These are phyloP conservation scores for Druon quercuslanigerum DNA, from an alignment of 1,140 invertebrate species.

Conservation along the genomic window DNA sequence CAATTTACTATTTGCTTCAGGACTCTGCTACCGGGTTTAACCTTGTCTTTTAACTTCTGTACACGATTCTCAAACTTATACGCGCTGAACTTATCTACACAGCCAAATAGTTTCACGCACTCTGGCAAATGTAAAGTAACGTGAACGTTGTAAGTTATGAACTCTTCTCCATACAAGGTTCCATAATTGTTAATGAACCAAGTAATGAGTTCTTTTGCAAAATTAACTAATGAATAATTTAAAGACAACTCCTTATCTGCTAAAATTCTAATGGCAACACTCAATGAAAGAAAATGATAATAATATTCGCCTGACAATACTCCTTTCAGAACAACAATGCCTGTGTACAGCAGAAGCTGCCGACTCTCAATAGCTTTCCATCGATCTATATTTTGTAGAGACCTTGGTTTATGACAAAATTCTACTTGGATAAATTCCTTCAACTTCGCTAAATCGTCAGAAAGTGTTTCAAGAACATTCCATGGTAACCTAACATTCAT, in stretches of 20 bases:
- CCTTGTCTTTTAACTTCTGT: background rate
- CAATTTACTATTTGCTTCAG: background rate
- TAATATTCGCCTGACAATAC: too few relatives aligned
- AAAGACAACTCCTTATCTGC: too few relatives aligned
- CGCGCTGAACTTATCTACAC: background rate
- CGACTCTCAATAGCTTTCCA: conserved; percentile 33
- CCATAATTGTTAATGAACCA: too few relatives aligned
- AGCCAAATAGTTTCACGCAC: background rate
- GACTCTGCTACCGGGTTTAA: background rate
- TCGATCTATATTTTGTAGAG: background rate
- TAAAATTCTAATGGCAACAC: too few relatives aligned
- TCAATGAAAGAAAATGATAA: too few relatives aligned
- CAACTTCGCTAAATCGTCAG: background rate
- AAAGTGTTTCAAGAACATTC: background rate
- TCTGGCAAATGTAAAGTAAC: conserved; percentile 1
- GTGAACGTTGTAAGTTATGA: background rate
- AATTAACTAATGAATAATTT: too few relatives aligned
- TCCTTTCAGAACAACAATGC: too few relatives aligned
- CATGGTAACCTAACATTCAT: conserved; percentile 6
- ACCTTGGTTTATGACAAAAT: conserved; percentile 28
- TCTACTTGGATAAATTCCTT: conserved; percentile 6
- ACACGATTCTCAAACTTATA: background rate
- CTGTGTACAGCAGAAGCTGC: background rate
- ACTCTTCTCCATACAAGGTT: too few relatives aligned
- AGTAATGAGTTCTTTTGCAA: too few relatives aligned